Evolutionary conservation across 1,140 invertebrate genomes (phyloP), one percentile per base, ranked within the genome.

Genomic region (Acyrthosiphon pisum): DNA sequence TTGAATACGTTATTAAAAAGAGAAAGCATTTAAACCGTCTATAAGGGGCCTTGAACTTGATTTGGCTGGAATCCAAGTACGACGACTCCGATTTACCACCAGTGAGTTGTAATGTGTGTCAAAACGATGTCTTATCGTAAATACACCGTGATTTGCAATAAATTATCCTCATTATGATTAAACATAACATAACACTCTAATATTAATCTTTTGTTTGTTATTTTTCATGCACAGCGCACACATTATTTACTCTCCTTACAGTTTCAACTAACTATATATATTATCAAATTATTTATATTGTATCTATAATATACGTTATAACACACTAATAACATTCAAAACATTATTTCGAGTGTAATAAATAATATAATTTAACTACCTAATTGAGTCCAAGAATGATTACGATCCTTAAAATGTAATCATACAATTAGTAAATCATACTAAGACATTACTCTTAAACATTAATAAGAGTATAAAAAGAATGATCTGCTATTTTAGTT

Each of bases 31-130:
- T 6, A 87, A 48, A 30, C 44, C 2, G 86, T 88, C n/a, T 50
- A 37, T 76, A 18, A 35, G 50, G 87, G 50, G 56, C 89, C 89
- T 90, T 90, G 89, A 90, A 90, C 89, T 90, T 90, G 89, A 90
- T 90, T 90, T 68, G 56, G 41, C 37, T 41, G 56, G 56, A 90
- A 44, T 37, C 37, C 56, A 90, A 68, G 35, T 90, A 60, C 53
- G 35, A 22, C 22, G 35, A 56, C 50, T 89, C 48, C 37, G 48
- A 89, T 89, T 37, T 89, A 37, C 50, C 48, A 37, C 35, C 48
- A n/a, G 20, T 23, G 20, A 44, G 20, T 26, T 26, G 8, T 23
- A 89, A 89, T 89, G 87, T 89, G 56, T 68, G 53, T 68, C 53
- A 90, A 68, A 90, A 90, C 56, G 53, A 41, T 50, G 89, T 44